phyloP scores from a whole-genome alignment of 2,797 vertebrate species.

The Notolepis coatsorum region DNA sequence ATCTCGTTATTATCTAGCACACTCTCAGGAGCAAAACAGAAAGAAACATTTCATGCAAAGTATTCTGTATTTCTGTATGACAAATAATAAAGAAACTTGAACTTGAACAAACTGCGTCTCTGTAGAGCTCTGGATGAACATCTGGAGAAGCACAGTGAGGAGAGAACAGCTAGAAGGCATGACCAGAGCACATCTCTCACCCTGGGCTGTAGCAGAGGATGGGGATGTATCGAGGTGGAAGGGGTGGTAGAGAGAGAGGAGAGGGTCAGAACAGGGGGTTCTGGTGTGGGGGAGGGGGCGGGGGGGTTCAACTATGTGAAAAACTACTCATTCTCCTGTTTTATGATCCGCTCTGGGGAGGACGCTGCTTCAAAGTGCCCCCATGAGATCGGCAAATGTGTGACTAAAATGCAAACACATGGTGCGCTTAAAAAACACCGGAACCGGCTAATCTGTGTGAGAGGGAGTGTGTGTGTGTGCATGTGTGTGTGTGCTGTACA shows the following conservation, averaged over 20 bases:
- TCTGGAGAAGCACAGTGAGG: slow-evolving; percentile 38
- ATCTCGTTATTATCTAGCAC: too few species aligned
- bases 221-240: not conserved
- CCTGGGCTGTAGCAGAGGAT: slow-evolving; percentile 1
- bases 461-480: slow-evolving; percentile 49
- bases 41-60: too few species aligned
- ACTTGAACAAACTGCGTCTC: too few species aligned
- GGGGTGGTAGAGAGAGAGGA: slow-evolving; percentile 46
- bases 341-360: slow-evolving; percentile 82
- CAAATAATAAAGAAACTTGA: too few species aligned
- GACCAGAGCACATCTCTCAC: slow-evolving; percentile 26
- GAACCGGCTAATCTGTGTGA: slow-evolving; percentile 73
- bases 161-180: slow-evolving; percentile 10
- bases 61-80: too few species aligned
- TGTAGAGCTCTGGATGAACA: too few species aligned
- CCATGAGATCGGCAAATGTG: slow-evolving; percentile 80
- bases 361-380: slow-evolving; percentile 79
- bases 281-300: slow-evolving; percentile 1
- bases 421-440: slow-evolving; percentile 80
- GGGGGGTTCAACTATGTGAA: slow-evolving; percentile 70
- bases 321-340: slow-evolving; percentile 77
- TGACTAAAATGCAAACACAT: slow-evolving; percentile 87
- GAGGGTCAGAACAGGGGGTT: not conserved
- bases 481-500: slow-evolving; percentile 33
- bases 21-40: too few species aligned